phyloP scores from a whole-genome alignment of 2,888 invertebrate genomes.

The Temnothorax ravouxi region DNA sequence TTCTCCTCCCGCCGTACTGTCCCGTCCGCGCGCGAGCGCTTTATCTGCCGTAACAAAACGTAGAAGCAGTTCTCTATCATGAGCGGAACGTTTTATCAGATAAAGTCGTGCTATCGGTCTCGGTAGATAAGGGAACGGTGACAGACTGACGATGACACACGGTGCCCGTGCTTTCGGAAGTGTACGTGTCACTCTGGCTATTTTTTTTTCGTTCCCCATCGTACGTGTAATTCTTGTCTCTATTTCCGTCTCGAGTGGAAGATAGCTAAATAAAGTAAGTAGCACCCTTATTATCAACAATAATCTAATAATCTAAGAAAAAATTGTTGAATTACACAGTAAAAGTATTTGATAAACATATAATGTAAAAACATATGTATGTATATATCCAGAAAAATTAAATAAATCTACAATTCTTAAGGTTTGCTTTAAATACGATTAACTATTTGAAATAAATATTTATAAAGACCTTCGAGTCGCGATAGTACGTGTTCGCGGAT shows the following conservation, averaged over 20 bases:
- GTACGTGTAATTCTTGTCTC: constrained; percentile 61
- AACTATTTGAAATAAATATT: neutral
- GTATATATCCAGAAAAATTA: neutral
- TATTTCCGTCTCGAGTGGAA: constrained; percentile 16
- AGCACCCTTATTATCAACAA: neutral
- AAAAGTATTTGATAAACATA: neutral
- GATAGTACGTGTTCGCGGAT: neutral
- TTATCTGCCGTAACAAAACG: constrained; percentile 40
- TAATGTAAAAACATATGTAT: neutral
- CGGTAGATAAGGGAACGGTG: constrained; percentile 76
- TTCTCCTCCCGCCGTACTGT: constrained; percentile 4
- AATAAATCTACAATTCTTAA: neutral
- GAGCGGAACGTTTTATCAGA: constrained; percentile 71
- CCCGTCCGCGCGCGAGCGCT: constrained; percentile 18
- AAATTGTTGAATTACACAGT: neutral
- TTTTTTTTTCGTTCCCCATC: constrained; percentile 59
- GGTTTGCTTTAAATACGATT: neutral
- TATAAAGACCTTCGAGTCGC: neutral
- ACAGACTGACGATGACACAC: constrained; percentile 74
- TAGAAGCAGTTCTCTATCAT: constrained; percentile 66
- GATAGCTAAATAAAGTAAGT: constrained; percentile 37
- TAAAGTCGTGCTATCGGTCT: constrained; percentile 77
- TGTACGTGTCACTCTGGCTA: constrained; percentile 70
- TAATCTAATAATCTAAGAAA: neutral
- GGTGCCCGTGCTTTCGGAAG: constrained; percentile 60